phyloP scores from a whole-genome alignment of 2,888 invertebrate genomes.

The Eilema sororculum region DNA sequence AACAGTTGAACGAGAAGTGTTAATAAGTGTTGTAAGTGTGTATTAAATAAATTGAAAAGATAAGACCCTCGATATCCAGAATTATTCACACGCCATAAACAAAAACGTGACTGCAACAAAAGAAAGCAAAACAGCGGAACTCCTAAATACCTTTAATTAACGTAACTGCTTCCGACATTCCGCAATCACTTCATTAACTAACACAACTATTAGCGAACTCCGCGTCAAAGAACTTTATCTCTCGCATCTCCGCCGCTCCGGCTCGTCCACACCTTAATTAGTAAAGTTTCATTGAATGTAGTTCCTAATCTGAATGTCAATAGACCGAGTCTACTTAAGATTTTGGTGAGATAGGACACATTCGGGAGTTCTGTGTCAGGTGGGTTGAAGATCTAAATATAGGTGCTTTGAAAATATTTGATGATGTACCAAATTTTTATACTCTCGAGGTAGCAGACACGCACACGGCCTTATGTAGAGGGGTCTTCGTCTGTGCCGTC shows the following conservation, averaged over 20 bases:
- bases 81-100: not conserved
- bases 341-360: not conserved
- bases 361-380: not conserved
- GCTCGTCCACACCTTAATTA: slow-evolving; percentile 8
- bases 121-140: not conserved
- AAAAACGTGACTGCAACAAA: not conserved
- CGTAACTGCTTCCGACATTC: not conserved
- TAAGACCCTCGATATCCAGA: no score
- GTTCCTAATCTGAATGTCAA: slow-evolving; percentile 8
- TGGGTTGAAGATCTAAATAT: not conserved
- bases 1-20: no score
- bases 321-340: slow-evolving; percentile 4
- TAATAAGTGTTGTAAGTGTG: no score
- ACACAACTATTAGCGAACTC: slow-evolving; percentile 2
- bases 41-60: no score
- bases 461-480: no score
- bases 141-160: not conserved
- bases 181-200: slow-evolving; percentile 9
- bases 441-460: no score
- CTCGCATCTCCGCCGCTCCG: not conserved
- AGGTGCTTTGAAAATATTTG: not conserved
- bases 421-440: not conserved
- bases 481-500: no score
- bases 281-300: slow-evolving; percentile 10
- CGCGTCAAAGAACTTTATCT: slow-evolving; percentile 3